Evolutionary conservation across 2,113 vertebrate species (phyloP).

Genomic region (Carlito syrichta): DNA sequence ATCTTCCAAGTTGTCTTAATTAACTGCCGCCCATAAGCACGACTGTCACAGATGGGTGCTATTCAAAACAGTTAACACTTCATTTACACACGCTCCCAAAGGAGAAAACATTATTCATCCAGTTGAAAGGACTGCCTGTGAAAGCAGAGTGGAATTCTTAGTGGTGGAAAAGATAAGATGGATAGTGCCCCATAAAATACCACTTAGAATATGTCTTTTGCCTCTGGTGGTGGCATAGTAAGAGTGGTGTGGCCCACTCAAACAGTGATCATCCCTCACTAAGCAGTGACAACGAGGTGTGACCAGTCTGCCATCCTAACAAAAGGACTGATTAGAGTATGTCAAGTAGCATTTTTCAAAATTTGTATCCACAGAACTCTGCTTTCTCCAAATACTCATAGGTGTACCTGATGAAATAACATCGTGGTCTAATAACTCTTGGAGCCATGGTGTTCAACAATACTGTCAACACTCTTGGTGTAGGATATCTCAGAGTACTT

Average conservation of each 20-base stretch:
- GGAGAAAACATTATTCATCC: not conserved
- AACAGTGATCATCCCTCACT: not conserved
- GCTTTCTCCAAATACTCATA: not conserved
- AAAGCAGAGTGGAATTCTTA: not conserved
- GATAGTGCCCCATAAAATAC: not conserved
- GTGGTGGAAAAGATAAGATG: not conserved
- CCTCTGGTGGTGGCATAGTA: not conserved
- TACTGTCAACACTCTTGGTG: not conserved
- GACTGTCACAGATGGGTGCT: slow-evolving; percentile 14
- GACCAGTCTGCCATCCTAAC: not conserved
- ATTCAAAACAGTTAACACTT: slow-evolving; percentile 20
- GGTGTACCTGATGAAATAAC: not conserved
- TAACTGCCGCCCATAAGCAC: not conserved
- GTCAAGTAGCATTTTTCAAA: not conserved
- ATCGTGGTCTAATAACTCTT: not conserved
- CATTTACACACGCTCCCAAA: not conserved
- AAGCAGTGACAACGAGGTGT: not conserved
- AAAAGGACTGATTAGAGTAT: not conserved
- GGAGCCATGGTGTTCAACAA: not conserved
- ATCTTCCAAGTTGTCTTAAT: slow-evolving; percentile 25
- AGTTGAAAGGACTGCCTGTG: not conserved
- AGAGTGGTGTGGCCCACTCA: rapidly evolving
- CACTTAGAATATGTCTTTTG: not conserved
- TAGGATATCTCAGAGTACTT: not conserved
- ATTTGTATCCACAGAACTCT: not conserved